Base-by-base conservation (phyloP, 2,797 vertebrate genomes). In the Myripristis jacobus region DNA sequence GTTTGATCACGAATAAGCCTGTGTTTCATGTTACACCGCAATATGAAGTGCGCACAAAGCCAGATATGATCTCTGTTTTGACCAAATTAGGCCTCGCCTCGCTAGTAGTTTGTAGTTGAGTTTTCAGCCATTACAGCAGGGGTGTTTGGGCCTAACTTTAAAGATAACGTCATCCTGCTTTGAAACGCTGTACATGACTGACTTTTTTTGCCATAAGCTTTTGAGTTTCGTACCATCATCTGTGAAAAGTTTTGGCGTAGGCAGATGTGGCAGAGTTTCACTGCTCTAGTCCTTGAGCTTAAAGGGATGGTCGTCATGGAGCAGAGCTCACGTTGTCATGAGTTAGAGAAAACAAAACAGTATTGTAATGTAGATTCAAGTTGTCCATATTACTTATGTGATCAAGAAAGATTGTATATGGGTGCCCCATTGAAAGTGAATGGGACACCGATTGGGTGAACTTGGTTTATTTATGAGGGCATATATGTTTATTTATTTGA, bases 1-100 rank as follows among this genome's bases (percentile, higher is more conserved):
- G 9, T 0, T 1, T 6, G 2, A 1, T 21, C 16, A 25, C 15
- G 12, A 1, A n/a, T 6, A 6, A 43, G 0, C 1, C 18, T 19
- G 12, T 2, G 4, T 5, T 43, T 43, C 15, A 43, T 16, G 6
- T n/a, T 47, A 19, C 21, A 47, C 18, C 44, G 16, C 15, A 1
- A 18, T 36, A 10, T 12, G 8, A 68, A 79, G 57, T 65, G 21
- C 62, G 70, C 56, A n/a, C 47, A 55, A 47, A 73, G 72, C 68
- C 7, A 57, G 47, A 69, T 77, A 60, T 79, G 75, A 70, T 70
- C 46, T 47, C 7, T 60, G 61, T 80, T 73, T 60, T 66, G 27
- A 34, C 36, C 18, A 67, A 27, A 22, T 53, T 25, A 85, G 88
- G 89, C 88, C 89, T 84, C 34, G 12, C 31, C 31, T 62, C 61